These are phyloP conservation scores for Artibeus lituratus DNA, from an alignment of 2,797 vertebrate genomes.

Conservation along the genomic window DNA sequence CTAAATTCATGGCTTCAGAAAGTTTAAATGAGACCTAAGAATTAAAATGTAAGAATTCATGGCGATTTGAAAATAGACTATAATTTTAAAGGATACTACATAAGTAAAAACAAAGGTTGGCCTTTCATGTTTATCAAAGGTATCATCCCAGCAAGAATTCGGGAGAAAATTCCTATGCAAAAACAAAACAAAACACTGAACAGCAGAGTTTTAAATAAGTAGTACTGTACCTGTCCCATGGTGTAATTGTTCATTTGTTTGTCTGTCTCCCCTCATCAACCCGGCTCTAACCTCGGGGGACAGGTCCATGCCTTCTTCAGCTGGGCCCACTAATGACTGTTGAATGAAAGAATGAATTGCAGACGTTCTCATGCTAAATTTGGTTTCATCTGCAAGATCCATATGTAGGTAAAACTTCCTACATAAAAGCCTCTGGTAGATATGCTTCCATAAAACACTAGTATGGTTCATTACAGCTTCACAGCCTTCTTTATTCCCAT, in stretches of 20 bases:
- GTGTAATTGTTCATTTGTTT: neutral
- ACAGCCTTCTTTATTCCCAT: neutral
- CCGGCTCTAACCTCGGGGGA: neutral
- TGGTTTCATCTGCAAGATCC: neutral
- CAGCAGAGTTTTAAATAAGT: neutral
- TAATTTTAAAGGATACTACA: neutral
- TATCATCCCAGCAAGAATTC: neutral
- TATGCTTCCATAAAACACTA: neutral
- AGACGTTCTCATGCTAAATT: neutral
- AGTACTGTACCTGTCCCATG: neutral
- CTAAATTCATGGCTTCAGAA: neutral
- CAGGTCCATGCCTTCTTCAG: neutral
- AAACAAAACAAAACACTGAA: neutral
- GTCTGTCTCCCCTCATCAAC: neutral
- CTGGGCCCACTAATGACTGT: neutral
- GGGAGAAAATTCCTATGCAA: neutral
- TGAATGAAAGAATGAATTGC: neutral
- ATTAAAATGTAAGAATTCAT: conserved; percentile 3
- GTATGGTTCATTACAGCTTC: neutral
- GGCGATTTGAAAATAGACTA: neutral
- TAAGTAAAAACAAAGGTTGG: neutral
- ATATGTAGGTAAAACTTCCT: neutral
- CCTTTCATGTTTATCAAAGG: neutral
- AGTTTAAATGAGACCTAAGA: neutral
- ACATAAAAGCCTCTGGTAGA: neutral